Conservation (phyloP, 2,113 vertebrate species). For the Phasianus colchicus region DNA sequence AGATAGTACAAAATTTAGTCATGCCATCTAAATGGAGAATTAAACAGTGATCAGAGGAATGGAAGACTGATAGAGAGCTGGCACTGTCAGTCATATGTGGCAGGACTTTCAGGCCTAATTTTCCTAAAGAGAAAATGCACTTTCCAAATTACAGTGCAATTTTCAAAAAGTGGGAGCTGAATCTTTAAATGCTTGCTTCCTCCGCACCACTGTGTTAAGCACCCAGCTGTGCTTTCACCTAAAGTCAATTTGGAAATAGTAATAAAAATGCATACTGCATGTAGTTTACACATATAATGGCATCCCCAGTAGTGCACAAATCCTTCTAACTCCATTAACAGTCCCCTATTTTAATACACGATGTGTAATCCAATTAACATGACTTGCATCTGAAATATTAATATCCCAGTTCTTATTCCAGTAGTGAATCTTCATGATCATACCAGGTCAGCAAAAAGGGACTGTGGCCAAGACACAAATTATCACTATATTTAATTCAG, state of each 20-base stretch:
- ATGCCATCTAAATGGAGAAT: constrained; percentile 62
- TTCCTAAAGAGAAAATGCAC: constrained; percentile 70
- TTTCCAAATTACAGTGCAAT: constrained; percentile 74
- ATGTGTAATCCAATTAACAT: neutral
- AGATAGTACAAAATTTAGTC: constrained; percentile 65
- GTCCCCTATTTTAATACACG: neutral
- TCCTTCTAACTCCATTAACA: constrained; percentile 6
- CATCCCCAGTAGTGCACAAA: constrained; percentile 14
- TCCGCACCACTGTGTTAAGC: constrained; percentile 15
- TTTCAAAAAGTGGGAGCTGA: constrained; percentile 71
- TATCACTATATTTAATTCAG: neutral
- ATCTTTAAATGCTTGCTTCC: constrained; percentile 68
- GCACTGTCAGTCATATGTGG: constrained; percentile 63
- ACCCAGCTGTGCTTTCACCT: constrained; percentile 62
- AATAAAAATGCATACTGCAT: constrained; percentile 11
- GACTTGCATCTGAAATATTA: neutral
- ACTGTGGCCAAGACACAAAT: neutral
- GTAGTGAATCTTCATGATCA: neutral
- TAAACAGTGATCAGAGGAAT: constrained; percentile 60
- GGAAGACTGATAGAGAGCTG: constrained; percentile 64
- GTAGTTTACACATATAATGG: constrained; percentile 53
- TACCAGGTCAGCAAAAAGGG: neutral
- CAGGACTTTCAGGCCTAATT: constrained; percentile 73
- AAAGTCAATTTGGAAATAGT: constrained; percentile 58
- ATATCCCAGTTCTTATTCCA: neutral